phyloP scores from a whole-genome alignment of 2,888 invertebrate genomes.

The Eustalomyia histrio region DNA sequence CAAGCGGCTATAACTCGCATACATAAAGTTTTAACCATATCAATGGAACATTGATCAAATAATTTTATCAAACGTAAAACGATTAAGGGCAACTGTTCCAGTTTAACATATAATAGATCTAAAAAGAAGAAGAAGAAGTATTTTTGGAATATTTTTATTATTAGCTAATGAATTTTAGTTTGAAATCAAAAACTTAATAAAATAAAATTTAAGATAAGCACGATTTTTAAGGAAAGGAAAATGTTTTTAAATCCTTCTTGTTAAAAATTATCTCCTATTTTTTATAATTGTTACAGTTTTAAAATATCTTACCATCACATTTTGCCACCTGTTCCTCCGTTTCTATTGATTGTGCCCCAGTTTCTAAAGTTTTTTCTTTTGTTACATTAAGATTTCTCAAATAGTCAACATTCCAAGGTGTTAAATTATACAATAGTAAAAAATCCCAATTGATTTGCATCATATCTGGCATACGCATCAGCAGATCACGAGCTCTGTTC shows the following conservation, averaged over 20 bases:
- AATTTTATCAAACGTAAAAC: conserved; percentile 74
- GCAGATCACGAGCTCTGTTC: conserved; percentile 64
- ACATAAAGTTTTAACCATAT: conserved; percentile 74
- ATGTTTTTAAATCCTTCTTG: too few relatives aligned
- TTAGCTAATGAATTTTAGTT: too few relatives aligned
- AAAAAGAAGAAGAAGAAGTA: too few relatives aligned
- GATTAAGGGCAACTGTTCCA: conserved; percentile 73
- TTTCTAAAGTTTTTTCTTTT: conserved; percentile 60
- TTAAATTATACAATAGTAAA: conserved; percentile 68
- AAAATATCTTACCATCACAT: conserved; percentile 50
- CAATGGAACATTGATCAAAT: conserved; percentile 74
- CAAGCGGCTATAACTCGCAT: conserved; percentile 74
- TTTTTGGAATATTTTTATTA: too few relatives aligned
- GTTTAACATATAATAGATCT: conserved; percentile 71
- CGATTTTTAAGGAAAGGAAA: too few relatives aligned
- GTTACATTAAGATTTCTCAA: conserved; percentile 66
- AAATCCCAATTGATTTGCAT: conserved; percentile 73
- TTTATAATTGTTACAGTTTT: too few relatives aligned
- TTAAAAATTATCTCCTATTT: too few relatives aligned
- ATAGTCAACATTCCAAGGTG: conserved; percentile 73
- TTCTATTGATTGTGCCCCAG: conserved; percentile 55
- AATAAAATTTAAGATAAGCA: too few relatives aligned
- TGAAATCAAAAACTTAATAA: too few relatives aligned
- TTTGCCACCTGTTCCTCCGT: conserved; percentile 47
- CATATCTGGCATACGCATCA: conserved; percentile 69